Base-by-base conservation (phyloP, 2,888 invertebrate genomes). In the Drosophila stalkeri region DNA sequence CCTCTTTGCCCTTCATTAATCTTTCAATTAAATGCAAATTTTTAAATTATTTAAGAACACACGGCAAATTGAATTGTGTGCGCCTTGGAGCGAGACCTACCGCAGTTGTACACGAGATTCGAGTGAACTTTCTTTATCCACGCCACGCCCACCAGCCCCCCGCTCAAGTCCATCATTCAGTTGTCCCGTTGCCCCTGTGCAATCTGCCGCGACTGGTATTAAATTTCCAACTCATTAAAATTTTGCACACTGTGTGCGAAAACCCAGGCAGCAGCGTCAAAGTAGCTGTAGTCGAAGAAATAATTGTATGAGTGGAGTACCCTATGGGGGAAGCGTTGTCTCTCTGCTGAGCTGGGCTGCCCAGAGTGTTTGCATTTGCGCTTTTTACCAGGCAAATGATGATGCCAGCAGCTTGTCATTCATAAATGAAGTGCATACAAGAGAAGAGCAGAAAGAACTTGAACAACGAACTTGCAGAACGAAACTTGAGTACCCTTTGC, bases 221-320 rank as follows among this genome's bases (percentile, higher is more conserved):
- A 88, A 88, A 90, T 87, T 90, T 90, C 89, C 90, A 87, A 86
- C 89, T 87, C 87, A 87, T 87, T 87, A 90, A 86, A 90, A 87
- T 90, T 81, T 86, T 90, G 78, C 81, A 75, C 89, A 76, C 78
- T 81, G 72, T 82, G 66, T 80, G 79, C 72, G 72, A 77, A 80
- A 75, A 77, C 73, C 52, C 46, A 44, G 55, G 46, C 37, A 54
- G 37, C 37, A 54, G 37, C 43, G 23, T 3, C 52, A 27, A 23
- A 71, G 75, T 62, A 39, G 44, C 55, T 56, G 37, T 14, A 35
- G 71, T 27, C 64, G 44, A 75, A 35, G 59, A 31, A 33, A 37
- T 47, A 67, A 73, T 41, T 56, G 35, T 61, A 27, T 18, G 54
- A 16, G 64, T 43, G 49, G 62, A 65, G 61, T 59, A 67, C 74